These are phyloP conservation scores for Morinoia aosen DNA, from an alignment of 2,888 invertebrate species.

Conservation along the genomic window DNA sequence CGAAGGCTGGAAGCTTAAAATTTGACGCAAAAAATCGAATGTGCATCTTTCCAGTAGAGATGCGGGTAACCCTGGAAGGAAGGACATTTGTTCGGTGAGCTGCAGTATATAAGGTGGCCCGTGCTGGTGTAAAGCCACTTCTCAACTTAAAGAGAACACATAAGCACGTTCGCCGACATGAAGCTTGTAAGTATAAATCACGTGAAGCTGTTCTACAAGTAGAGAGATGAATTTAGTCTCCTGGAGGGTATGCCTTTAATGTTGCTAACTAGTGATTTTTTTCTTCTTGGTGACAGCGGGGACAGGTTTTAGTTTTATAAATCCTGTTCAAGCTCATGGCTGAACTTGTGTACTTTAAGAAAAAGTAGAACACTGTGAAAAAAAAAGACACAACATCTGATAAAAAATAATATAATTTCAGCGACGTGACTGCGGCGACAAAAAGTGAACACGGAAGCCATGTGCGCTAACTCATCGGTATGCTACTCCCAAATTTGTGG, in stretches of 20 bases:
- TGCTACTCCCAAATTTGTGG: neutral
- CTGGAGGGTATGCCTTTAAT: neutral
- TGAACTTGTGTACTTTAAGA: neutral
- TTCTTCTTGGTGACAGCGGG: neutral
- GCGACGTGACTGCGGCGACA: neutral
- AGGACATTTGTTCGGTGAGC: neutral
- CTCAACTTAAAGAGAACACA: neutral
- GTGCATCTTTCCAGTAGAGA: neutral
- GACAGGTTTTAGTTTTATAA: neutral
- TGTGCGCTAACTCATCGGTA: neutral
- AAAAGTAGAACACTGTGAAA: neutral
- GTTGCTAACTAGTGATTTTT: neutral
- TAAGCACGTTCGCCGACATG: neutral
- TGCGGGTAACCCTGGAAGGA: neutral
- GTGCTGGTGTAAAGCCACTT: neutral
- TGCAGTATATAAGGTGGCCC: neutral
- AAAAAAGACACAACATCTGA: neutral
- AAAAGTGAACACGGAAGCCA: neutral
- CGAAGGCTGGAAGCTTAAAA: neutral
- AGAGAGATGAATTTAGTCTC: neutral
- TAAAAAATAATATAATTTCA: neutral
- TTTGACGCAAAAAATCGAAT: neutral
- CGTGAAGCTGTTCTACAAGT: neutral
- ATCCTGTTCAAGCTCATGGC: neutral
- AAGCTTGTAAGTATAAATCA: neutral